Evolutionary conservation across 2,113 vertebrate genomes (phyloP), one percentile per base, ranked within the genome.

Genomic region (Ranitomeya imitator): DNA sequence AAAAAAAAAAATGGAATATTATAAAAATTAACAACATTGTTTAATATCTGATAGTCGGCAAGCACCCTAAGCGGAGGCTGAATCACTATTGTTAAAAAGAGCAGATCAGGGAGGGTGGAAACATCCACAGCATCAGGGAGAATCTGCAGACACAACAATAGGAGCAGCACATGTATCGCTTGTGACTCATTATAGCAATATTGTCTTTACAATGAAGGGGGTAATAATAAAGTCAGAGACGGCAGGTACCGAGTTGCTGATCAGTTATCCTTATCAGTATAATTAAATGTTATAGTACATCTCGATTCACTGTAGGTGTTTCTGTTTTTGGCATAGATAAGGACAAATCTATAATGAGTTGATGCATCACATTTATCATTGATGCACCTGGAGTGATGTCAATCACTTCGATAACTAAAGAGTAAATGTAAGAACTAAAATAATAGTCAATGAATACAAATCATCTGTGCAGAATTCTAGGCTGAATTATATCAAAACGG

Each of bases 171-270:
- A 23, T 65, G 55, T 79, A 11, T 79, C 74, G 63, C 0, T 12
- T 26, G 74, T 86, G 73, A 86, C 57, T 86, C 85, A 86, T 76
- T 5, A 13, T 19, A 65, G 61, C 76, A 86, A 86, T 79, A 86
- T 79, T 79, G 60, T 79, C 21, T 79, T 51, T n/a, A 79, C 13
- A 67, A 86, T 55, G 59, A 79, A 67, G 74, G 74, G 14, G 13
- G 85, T 78, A 79, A 86, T 19, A 60, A 86, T 79, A 86, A 67
- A 78, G 85, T n/a, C 37, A 65, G 85, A 37, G 15, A 26, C 13
- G 21, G 26, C 84, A 77, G 57, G 23, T 51, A 86, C 18, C 15
- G 3, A 63, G 85, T 37, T 14, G 26, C 55, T 55, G 45, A 65
- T 55, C n/a, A 21, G 14, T 71, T 84, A 67, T 83, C 63, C 63